phyloP scores from a whole-genome alignment of 2,113 vertebrate species.

The Amazona guildingii region DNA sequence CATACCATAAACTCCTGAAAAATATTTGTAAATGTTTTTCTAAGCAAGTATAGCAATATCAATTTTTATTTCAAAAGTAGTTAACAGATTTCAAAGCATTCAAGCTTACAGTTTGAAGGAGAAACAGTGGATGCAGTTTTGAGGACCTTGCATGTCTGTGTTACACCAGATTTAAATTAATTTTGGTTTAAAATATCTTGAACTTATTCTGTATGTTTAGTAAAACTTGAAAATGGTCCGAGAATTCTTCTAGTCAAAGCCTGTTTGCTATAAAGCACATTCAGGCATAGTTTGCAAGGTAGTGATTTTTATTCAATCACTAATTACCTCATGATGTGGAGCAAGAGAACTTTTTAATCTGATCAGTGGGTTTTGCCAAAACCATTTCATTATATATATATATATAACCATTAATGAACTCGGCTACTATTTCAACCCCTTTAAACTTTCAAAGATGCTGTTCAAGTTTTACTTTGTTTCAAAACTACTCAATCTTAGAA shows the following conservation, averaged over 20 bases:
- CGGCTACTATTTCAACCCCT: background rate
- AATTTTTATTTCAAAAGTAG: background rate
- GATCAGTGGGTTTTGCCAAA: background rate
- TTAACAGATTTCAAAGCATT: background rate
- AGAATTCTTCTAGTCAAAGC: background rate
- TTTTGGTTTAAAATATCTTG: background rate
- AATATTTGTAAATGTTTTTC: background rate
- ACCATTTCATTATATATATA: accelerated
- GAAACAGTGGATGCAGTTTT: background rate
- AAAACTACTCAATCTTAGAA: accelerated
- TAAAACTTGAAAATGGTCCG: background rate
- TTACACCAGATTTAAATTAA: background rate
- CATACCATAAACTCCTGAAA: background rate
- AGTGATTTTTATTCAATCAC: accelerated
- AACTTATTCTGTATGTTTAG: accelerated
- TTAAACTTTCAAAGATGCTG: background rate
- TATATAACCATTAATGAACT: background rate
- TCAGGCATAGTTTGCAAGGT: background rate
- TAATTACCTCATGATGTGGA: background rate
- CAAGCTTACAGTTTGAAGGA: background rate
- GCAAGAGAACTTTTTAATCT: background rate
- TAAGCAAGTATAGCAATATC: too few species aligned
- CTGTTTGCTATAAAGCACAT: background rate
- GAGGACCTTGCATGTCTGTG: accelerated
- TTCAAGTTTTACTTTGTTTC: background rate